Percentiles rank a stretch among this genome's conserved stretches.
Conservation (phyloP, 2,888 invertebrate species). For the Agrochola lota region DNA sequence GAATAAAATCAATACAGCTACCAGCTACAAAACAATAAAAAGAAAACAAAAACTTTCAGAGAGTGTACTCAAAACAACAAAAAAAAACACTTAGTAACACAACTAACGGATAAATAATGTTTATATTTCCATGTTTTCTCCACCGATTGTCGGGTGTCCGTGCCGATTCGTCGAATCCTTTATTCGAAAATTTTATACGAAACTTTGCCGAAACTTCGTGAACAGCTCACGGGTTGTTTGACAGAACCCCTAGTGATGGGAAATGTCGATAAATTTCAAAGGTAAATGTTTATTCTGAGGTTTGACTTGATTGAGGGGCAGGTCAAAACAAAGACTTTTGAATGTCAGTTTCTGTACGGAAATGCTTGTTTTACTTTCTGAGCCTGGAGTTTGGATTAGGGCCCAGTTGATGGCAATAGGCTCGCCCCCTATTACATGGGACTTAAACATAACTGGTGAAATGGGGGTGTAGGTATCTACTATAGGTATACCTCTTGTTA, state of each 20-base stretch:
- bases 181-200: constrained; percentile 59
- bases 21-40: background rate
- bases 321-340: constrained; percentile 9
- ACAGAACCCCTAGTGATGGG: constrained; percentile 51
- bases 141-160: constrained; percentile 44
- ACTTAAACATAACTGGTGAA: background rate
- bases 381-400: background rate
- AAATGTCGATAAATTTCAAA: constrained; percentile 50
- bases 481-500: too few species aligned
- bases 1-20: background rate
- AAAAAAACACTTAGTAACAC: constrained; percentile 14
- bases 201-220: constrained; percentile 55
- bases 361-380: constrained; percentile 9
- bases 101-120: constrained; percentile 54
- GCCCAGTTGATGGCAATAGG: background rate
- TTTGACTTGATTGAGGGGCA: constrained; percentile 32
- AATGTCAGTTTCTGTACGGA: constrained; percentile 13
- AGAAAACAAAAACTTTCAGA: background rate
- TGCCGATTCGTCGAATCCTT: constrained; percentile 59
- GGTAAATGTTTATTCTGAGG: constrained; percentile 31
- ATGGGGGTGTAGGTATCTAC: background rate
- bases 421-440: background rate
- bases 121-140: constrained; percentile 49
- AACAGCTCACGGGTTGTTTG: constrained; percentile 56
- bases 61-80: constrained; percentile 17